Evolutionary conservation across 2,888 invertebrate species (phyloP), one percentile per base, ranked within the genome.

Genomic region (Pelosia muscerda): DNA sequence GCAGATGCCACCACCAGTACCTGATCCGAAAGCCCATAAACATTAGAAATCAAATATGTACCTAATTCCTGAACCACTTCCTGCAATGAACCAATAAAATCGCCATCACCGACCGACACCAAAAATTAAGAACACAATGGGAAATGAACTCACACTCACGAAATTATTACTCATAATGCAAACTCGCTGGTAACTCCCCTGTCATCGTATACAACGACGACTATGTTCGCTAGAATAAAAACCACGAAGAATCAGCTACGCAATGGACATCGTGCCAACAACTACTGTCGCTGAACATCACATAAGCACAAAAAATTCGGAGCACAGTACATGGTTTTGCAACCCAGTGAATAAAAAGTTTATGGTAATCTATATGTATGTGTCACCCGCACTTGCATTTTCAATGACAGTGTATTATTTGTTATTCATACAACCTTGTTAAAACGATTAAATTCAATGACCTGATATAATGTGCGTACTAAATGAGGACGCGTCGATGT

Each of bases 81-180:
- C 81, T 65, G 61, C 73, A 63, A 72, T 79, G 68, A 75, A 69
- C 71, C 75, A 72, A 72, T 66, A 74, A 76, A 74, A 63, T 28
- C 73, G 71, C 92, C 89, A 72, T 84, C 88, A 92, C 89, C 89
- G 78, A 82, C 81, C 92, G 80, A 82, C 92, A 92, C 93, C 93
- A 81, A 85, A 74, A 86, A 92, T 92, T 91, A 92, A 85, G 84
- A 91, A 91, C 91, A 90, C 90, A 91, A 93, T 92, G 92, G 86
- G 85, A 87, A 89, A 89, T 91, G 92, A 91, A 94, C 92, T 93
- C 93, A 94, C 93, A 94, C 94, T 91, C 89, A 80, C 84, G 78
- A 82, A 84, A 82, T 86, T 83, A 85, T 89, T 90, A 61, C 42
- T 79, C 90, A 83, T 84, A 81, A 77, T 80, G 81, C 83, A 68